A percentile compares a stretch with the other conserved stretches of the same genome.
Evolutionary conservation across 2,888 invertebrate species (phyloP).

Genomic region (Mythimna albipuncta): DNA sequence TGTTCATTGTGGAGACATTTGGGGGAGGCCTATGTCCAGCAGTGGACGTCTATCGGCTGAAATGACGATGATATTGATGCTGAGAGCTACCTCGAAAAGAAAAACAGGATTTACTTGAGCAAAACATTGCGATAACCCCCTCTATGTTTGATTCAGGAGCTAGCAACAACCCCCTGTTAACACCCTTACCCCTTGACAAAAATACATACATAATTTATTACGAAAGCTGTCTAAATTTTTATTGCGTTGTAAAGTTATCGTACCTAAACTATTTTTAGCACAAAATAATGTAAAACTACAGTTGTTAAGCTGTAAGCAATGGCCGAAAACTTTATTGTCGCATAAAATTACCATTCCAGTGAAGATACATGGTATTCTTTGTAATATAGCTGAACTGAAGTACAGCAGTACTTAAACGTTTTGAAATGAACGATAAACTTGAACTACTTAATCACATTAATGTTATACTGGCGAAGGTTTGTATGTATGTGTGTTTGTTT

Average conservation of each 20-base stretch:
- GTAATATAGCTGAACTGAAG: conserved; percentile 62
- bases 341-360: conserved; percentile 73
- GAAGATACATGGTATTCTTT: conserved; percentile 67
- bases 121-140: conserved; percentile 22
- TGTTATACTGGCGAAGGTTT: not conserved
- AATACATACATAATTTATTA: conserved; percentile 59
- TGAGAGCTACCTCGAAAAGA: not conserved
- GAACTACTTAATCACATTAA: conserved; percentile 18
- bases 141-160: conserved; percentile 38
- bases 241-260: conserved; percentile 53
- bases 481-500: not conserved
- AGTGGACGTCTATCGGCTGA: no score
- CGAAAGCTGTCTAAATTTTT: conserved; percentile 55
- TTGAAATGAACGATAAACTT: conserved; percentile 62
- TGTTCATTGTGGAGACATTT: no score
- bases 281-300: conserved; percentile 71
- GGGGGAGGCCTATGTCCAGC: no score
- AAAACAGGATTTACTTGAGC: conserved; percentile 18
- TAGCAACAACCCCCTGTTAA: conserved; percentile 21
- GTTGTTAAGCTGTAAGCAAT: conserved; percentile 67
- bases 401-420: conserved; percentile 66
- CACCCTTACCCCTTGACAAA: conserved; percentile 39
- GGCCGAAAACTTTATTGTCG: conserved; percentile 70
- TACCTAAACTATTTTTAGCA: conserved; percentile 57
- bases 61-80: no score